Evolutionary conservation across 2,113 vertebrate species (phyloP).

Genomic region (Ptilonorhynchus violaceus): DNA sequence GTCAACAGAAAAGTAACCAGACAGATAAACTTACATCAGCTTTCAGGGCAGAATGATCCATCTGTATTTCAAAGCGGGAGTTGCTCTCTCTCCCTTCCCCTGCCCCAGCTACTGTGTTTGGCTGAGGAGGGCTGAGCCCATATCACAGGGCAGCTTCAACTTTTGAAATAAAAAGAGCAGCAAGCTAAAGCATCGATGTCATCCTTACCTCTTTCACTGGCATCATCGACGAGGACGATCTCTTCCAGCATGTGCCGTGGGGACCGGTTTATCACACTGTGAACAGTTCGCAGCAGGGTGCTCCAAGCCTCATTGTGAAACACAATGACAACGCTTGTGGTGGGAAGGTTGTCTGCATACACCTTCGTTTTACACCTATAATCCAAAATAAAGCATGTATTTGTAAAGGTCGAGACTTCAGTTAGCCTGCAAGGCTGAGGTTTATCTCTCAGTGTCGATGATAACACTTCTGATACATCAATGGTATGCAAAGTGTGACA

Average conservation of each 20-base stretch:
- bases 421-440: not conserved
- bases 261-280: slow-evolving; percentile 93
- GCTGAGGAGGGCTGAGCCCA: not conserved
- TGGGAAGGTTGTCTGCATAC: slow-evolving; percentile 91
- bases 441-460: not conserved
- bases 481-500: not conserved
- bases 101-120: not conserved
- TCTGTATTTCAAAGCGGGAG: fast-evolving
- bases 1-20: not conserved
- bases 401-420: not conserved
- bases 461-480: not conserved
- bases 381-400: not conserved
- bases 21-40: no score
- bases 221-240: slow-evolving; percentile 94
- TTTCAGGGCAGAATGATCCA: not conserved
- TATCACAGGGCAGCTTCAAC: not conserved
- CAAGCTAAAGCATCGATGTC: fast-evolving
- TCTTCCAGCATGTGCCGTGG: slow-evolving; percentile 92
- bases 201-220: slow-evolving; percentile 91
- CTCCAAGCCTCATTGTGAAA: slow-evolving; percentile 99
- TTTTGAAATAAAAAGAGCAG: not conserved
- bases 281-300: slow-evolving; percentile 93
- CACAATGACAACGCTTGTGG: slow-evolving; percentile 96
- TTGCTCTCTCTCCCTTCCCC: not conserved
- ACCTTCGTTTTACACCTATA: slow-evolving; percentile 95